Evolutionary conservation across 2,888 invertebrate species (phyloP).

Genomic region (Drosophila quinaria): DNA sequence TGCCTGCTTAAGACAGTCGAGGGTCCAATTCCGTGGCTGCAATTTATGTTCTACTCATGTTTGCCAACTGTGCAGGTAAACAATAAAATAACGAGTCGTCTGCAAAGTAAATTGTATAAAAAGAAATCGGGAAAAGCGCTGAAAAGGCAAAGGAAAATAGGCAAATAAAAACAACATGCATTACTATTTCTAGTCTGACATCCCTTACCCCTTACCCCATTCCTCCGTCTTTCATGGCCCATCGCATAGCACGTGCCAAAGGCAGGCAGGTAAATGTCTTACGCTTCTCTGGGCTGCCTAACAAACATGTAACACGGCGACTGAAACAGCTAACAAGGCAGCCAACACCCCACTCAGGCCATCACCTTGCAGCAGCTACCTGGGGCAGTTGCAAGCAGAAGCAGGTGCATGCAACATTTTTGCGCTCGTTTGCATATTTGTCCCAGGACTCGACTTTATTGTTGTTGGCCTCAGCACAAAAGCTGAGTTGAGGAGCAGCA

Average conservation of each 20-base stretch:
- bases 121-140: constrained; percentile 48
- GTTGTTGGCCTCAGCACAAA: constrained; percentile 28
- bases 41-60: constrained; percentile 70
- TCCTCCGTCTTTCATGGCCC: not conserved
- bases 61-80: constrained; percentile 65
- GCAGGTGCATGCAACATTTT: constrained; percentile 47
- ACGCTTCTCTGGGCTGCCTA: constrained; percentile 69
- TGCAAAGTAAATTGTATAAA: constrained; percentile 75
- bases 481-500: not conserved
- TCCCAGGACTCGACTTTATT: constrained; percentile 28
- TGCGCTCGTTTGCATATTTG: constrained; percentile 60
- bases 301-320: constrained; percentile 67
- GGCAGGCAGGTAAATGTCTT: constrained; percentile 70
- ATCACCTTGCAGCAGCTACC: constrained; percentile 12
- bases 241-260: constrained; percentile 23
- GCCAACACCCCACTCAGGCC: constrained; percentile 11
- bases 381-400: constrained; percentile 33
- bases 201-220: not conserved
- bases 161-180: constrained; percentile 58
- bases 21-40: constrained; percentile 35
- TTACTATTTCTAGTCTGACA: constrained; percentile 26
- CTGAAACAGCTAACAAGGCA: constrained; percentile 72
- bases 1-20: not conserved
- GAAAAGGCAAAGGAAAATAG: constrained; percentile 42
- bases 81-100: constrained; percentile 79